A percentile compares a stretch with the other conserved stretches of the same genome.
Evolutionary conservation across 2,888 invertebrate species (phyloP).

Genomic region (Callyntrura sp.): DNA sequence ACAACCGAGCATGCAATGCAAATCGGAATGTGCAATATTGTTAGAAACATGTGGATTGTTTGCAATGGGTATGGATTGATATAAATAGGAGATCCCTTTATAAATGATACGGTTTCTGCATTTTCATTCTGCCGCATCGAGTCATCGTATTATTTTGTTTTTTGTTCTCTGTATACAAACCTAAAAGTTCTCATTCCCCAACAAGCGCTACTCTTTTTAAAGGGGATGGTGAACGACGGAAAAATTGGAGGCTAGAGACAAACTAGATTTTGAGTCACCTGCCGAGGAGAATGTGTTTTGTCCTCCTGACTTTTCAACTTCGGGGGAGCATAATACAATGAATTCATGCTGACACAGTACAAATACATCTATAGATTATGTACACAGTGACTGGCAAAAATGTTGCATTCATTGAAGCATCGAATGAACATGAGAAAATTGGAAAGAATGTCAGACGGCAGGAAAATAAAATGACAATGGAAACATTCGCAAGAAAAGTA

Average conservation of each 20-base stretch:
- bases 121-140: conserved; percentile 21
- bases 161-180: conserved; percentile 10
- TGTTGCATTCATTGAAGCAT: conserved; percentile 34
- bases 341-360: conserved; percentile 25
- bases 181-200: neutral
- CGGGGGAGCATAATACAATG: conserved; percentile 2
- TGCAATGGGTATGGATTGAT: neutral
- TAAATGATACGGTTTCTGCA: conserved; percentile 31
- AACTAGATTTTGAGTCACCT: conserved; percentile 9
- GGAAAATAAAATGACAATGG: conserved; percentile 6
- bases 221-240: no score
- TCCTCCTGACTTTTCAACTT: neutral
- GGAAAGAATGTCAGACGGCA: conserved; percentile 34
- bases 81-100: no score
- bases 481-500: conserved; percentile 28
- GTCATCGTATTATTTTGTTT: conserved; percentile 35
- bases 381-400: conserved; percentile 60
- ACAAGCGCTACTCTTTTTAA: neutral
- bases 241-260: no score
- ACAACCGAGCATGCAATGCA: neutral
- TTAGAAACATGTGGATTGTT: neutral
- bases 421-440: conserved; percentile 50
- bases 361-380: conserved; percentile 57
- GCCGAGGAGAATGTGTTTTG: neutral
- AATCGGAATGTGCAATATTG: neutral